Evolutionary conservation across 2,888 invertebrate genomes (phyloP), one percentile per base, ranked within the genome.

Genomic region (Clepsis dumicolana): DNA sequence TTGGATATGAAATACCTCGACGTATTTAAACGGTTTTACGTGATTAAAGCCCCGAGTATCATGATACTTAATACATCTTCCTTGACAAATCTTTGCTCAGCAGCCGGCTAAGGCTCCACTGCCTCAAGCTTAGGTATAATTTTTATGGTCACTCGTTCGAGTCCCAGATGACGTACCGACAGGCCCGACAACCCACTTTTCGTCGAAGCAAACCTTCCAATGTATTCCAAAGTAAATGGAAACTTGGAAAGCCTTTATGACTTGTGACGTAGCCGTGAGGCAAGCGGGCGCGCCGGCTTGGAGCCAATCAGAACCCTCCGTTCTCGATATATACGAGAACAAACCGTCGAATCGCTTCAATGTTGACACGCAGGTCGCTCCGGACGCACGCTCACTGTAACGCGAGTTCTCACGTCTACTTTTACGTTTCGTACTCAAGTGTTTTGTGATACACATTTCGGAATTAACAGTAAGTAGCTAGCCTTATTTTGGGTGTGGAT

Each of bases 311-410:
- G 74, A 62, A 75, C 77, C 73, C 71, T 76, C 74, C 71, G 75
- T 78, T 78, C 76, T 77, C 80, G 80, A 83, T 91, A 90, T 89
- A 91, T 87, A 89, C 89, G 82, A 84, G 84, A 81, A 77, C 75
- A 74, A 48, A 74, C 71, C 77, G 77, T 79, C 79, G 79, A 74
- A 77, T 77, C 77, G 80, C 81, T 16, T 81, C 91, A 91, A 90
- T 88, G 84, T 82, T 81, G 77, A 75, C 78, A 79, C 81, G 81
- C 73, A 78, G 81, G 81, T 78, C 75, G 84, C 72, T 70, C 71
- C 54, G 84, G 78, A 78, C 88, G 88, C 89, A 91, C 91, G 90
- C 76, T 70, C 72, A 72, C 74, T 62, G 60, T 54, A 65, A 70
- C 70, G 50, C 66, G 67, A 77, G 76, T 73, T 74, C 67, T 70